Conservation (phyloP, 2,888 invertebrate genomes). For the Alloscopus bannaensis region DNA sequence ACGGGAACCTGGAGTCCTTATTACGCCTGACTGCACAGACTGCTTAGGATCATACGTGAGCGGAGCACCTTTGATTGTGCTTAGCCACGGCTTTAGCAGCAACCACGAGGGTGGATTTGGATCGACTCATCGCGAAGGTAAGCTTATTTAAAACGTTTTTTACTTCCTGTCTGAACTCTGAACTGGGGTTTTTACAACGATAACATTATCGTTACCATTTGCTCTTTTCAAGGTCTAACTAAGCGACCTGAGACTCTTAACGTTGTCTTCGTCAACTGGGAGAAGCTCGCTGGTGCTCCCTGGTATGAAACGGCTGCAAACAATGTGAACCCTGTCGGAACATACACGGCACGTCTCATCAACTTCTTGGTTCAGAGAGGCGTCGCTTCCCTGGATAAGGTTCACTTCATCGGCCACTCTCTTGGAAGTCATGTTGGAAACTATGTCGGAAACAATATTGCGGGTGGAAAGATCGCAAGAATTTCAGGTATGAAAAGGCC, state of each 20-base stretch:
- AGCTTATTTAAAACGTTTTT: not conserved
- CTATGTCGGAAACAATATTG: not conserved
- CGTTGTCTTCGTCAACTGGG: slow-evolving; percentile 80
- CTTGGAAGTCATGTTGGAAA: slow-evolving; percentile 82
- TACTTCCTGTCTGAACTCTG: not conserved
- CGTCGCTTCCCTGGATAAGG: slow-evolving; percentile 77
- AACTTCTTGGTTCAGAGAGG: slow-evolving; percentile 80
- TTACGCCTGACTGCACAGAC: slow-evolving; percentile 40
- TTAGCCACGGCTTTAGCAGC: slow-evolving; percentile 70
- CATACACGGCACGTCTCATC: slow-evolving; percentile 79
- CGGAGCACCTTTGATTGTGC: slow-evolving; percentile 64
- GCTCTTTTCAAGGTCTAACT: slow-evolving; percentile 6
- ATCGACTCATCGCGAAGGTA: slow-evolving; percentile 25
- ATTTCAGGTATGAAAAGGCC: slow-evolving; percentile 27
- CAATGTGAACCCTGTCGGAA: slow-evolving; percentile 81
- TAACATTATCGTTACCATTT: not conserved
- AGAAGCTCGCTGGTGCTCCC: slow-evolving; percentile 80
- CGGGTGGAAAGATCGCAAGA: slow-evolving; percentile 37
- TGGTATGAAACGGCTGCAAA: slow-evolving; percentile 80
- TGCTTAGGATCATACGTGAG: slow-evolving; percentile 31
- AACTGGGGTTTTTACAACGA: too few species aligned
- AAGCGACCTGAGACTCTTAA: slow-evolving; percentile 76
- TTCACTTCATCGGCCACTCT: slow-evolving; percentile 81
- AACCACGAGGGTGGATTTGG: slow-evolving; percentile 54
- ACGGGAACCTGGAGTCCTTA: slow-evolving; percentile 19